phyloP scores from a whole-genome alignment of 2,888 invertebrate genomes.

The Salticus scenicus region DNA sequence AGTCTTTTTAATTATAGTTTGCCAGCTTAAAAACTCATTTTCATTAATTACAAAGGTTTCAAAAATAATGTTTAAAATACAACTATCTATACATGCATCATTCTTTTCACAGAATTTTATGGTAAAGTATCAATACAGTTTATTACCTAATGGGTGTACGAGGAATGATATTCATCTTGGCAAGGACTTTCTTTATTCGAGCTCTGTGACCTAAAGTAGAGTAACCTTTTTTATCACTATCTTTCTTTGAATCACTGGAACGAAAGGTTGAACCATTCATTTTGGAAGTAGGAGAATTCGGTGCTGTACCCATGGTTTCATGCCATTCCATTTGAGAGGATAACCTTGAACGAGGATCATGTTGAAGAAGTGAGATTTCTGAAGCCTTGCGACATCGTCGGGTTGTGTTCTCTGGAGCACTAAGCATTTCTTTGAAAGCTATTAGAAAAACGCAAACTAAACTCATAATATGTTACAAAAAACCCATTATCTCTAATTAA shows the following conservation, averaged over 20 bases:
- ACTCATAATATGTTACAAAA: too few species aligned
- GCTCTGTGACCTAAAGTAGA: conserved; percentile 92
- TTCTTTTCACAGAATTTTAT: too few species aligned
- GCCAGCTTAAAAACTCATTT: too few species aligned
- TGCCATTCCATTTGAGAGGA: conserved; percentile 83
- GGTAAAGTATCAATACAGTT: too few species aligned
- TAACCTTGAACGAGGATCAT: conserved; percentile 84
- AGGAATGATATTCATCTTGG: conserved; percentile 84
- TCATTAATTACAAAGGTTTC: too few species aligned
- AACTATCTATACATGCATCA: too few species aligned
- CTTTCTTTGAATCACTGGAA: conserved; percentile 75
- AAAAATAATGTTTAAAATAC: too few species aligned
- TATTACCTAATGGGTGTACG: conserved; percentile 72
- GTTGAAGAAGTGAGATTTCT: conserved; percentile 82
- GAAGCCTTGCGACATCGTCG: conserved; percentile 81
- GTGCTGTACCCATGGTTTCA: conserved; percentile 71
- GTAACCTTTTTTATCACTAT: conserved; percentile 79
- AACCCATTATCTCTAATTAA: too few species aligned
- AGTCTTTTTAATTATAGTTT: too few species aligned
- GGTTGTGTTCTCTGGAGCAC: conserved; percentile 87
- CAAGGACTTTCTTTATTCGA: conserved; percentile 89
- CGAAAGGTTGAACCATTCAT: conserved; percentile 67
- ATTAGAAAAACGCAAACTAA: conserved; percentile 41
- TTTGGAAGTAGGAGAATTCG: conserved; percentile 75
- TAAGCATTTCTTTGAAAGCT: conserved; percentile 83